Conservation (phyloP, 2,888 invertebrate genomes). For the Parnassius mnemosyne region DNA sequence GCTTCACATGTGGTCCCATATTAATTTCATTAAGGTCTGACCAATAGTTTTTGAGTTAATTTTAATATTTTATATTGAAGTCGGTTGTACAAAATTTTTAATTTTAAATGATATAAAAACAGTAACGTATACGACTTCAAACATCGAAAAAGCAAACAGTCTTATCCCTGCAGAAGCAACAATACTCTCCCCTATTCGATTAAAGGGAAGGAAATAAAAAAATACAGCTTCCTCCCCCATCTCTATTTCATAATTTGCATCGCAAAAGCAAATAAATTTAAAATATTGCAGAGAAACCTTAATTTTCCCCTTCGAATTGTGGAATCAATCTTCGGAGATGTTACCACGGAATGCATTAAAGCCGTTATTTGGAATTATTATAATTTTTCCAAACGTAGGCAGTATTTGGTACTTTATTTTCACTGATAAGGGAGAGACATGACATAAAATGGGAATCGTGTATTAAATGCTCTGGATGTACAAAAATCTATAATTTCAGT, state of each 20-base stretch:
- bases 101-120: background rate
- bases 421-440: too few species aligned
- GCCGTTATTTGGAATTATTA: conserved; percentile 1
- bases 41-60: too few species aligned
- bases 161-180: conserved; percentile 50
- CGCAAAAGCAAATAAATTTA: conserved; percentile 77
- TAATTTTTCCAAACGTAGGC: background rate
- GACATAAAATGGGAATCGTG: too few species aligned
- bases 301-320: conserved; percentile 65
- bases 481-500: too few species aligned
- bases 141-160: conserved; percentile 62
- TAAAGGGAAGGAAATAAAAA: conserved; percentile 61
- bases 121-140: conserved; percentile 20
- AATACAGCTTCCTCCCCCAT: conserved; percentile 51
- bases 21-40: too few species aligned
- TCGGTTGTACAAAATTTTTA: too few species aligned
- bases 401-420: background rate
- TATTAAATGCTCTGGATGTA: too few species aligned
- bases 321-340: conserved; percentile 54
- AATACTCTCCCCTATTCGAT: conserved; percentile 70
- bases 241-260: conserved; percentile 79
- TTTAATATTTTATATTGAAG: too few species aligned
- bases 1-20: too few species aligned
- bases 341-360: conserved; percentile 10
- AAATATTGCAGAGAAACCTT: conserved; percentile 72